Conservation (phyloP, 2,797 vertebrate genomes). For the Myotis vivesi region DNA sequence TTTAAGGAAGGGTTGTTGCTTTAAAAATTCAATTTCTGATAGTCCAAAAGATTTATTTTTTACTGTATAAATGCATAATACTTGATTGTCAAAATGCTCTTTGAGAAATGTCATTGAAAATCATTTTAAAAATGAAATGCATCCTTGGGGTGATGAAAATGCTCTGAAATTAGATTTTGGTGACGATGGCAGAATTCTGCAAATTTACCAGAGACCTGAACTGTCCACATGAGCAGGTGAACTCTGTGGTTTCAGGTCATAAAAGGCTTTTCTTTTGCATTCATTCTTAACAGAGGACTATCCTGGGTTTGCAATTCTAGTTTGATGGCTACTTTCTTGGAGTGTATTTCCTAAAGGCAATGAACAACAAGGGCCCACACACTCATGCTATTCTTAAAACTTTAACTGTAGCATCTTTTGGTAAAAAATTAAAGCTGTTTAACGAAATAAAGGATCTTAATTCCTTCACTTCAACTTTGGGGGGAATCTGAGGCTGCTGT, state of each 20-base stretch:
- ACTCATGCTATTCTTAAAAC: background rate
- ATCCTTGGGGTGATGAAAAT: background rate
- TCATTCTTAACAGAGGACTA: background rate
- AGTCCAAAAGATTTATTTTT: background rate
- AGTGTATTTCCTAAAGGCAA: background rate
- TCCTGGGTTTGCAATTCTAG: background rate
- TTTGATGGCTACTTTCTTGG: background rate
- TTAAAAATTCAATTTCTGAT: background rate
- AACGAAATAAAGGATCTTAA: background rate
- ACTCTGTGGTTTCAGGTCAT: rapidly evolving
- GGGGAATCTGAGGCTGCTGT: background rate
- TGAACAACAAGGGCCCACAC: no score
- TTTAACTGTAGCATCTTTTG: background rate
- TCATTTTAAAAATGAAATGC: background rate
- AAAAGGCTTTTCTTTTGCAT: background rate
- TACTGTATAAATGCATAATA: background rate
- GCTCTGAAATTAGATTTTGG: background rate
- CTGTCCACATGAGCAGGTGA: no score
- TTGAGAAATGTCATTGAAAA: background rate
- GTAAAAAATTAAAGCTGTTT: background rate
- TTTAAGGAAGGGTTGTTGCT: background rate
- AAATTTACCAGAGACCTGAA: background rate
- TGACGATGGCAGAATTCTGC: background rate
- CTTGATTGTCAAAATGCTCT: background rate
- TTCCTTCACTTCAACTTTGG: background rate